phyloP scores from a whole-genome alignment of 1,140 invertebrate genomes.

The Scaptodrosophila lebanonensis region DNA sequence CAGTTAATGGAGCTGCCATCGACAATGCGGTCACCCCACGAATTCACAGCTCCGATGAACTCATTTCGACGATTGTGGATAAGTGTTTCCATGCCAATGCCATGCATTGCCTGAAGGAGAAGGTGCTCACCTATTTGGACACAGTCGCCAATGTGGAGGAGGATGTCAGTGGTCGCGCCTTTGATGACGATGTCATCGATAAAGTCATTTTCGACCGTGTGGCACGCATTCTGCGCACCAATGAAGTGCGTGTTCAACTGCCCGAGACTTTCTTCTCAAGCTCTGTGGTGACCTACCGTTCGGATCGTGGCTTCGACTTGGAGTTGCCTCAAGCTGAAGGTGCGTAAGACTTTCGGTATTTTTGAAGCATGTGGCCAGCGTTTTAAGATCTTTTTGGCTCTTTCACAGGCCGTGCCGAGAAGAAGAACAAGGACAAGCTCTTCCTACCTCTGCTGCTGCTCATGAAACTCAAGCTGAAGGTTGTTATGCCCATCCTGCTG shows the following conservation, averaged over 20 bases:
- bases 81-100: conserved; percentile 83
- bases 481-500: conserved; percentile 88
- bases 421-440: conserved; percentile 87
- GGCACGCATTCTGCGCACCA: conserved; percentile 82
- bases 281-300: conserved; percentile 83
- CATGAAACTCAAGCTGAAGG: conserved; percentile 89
- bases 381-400: background rate
- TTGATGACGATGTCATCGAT: conserved; percentile 81
- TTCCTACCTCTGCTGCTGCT: conserved; percentile 86
- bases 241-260: conserved; percentile 84
- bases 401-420: conserved; percentile 60
- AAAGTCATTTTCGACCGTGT: conserved; percentile 85
- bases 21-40: conserved; percentile 80
- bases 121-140: conserved; percentile 85
- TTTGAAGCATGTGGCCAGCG: conserved; percentile 14
- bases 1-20: conserved; percentile 78
- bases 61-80: conserved; percentile 84
- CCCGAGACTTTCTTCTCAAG: conserved; percentile 85
- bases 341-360: conserved; percentile 27
- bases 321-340: conserved; percentile 79
- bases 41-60: conserved; percentile 81
- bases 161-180: conserved; percentile 80
- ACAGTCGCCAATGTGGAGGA: conserved; percentile 82
- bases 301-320: conserved; percentile 83
- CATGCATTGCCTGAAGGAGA: conserved; percentile 84